These are phyloP conservation scores for Scophthalmus maximus DNA, from an alignment of 2,113 vertebrate genomes.

Conservation along the genomic window DNA sequence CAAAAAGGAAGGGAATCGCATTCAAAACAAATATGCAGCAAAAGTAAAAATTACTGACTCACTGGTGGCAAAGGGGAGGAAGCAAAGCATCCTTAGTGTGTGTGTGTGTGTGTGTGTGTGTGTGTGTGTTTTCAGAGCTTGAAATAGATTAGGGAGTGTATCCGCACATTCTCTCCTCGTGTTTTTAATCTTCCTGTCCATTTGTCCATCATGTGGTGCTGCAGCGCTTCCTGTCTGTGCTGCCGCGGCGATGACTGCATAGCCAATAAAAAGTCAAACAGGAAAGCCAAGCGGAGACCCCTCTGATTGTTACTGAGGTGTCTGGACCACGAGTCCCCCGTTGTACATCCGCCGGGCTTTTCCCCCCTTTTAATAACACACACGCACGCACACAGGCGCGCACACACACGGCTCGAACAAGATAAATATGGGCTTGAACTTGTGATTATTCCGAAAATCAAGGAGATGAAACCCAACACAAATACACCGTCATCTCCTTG, in stretches of 20 bases:
- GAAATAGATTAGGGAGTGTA: slow-evolving; percentile 76
- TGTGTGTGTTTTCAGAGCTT: slow-evolving; percentile 60
- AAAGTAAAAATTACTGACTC: slow-evolving; percentile 64
- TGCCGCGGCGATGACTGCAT: slow-evolving; percentile 57
- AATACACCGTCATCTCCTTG: background rate
- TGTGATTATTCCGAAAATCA: background rate
- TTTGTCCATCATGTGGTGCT: slow-evolving; percentile 73
- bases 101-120: slow-evolving; percentile 26
- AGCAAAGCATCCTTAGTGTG: slow-evolving; percentile 65
- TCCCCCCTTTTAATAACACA: slow-evolving; percentile 56
- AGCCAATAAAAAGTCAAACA: slow-evolving; percentile 81
- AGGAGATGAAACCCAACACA: background rate
- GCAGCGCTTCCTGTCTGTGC: slow-evolving; percentile 73
- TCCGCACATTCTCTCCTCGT: slow-evolving; percentile 74
- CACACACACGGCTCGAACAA: background rate
- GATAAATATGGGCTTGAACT: background rate
- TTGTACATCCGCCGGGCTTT: slow-evolving; percentile 56
- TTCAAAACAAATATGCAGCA: slow-evolving; percentile 65
- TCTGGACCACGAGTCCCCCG: slow-evolving; percentile 62
- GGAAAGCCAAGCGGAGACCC: slow-evolving; percentile 69
- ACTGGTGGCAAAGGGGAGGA: slow-evolving; percentile 64
- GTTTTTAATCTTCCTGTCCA: slow-evolving; percentile 79
- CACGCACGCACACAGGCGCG: slow-evolving; percentile 1
- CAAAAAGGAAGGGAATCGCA: slow-evolving; percentile 58
- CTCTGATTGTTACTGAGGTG: slow-evolving; percentile 78